These are phyloP conservation scores for Clarias fuscus DNA, from an alignment of 2,797 vertebrate species.

Conservation along the genomic window DNA sequence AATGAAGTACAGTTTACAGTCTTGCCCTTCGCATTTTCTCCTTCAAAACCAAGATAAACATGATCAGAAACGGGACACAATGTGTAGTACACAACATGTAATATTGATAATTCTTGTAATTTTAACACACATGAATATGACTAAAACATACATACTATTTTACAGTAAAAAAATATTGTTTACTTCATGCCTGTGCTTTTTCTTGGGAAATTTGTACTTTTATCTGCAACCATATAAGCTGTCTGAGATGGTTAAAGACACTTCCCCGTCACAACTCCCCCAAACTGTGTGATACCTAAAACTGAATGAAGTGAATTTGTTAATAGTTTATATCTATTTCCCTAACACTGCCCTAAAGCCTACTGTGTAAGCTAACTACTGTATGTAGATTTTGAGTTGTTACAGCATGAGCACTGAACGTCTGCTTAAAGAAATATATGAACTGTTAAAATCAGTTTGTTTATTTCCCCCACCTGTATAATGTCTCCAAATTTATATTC, in stretches of 20 bases:
- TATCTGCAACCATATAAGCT: slow-evolving; percentile 65
- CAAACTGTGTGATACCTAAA: not conserved
- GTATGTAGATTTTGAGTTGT: not conserved
- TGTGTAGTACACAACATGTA: slow-evolving; percentile 10
- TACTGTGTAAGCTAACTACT: not conserved
- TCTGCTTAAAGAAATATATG: not conserved
- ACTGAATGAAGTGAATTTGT: not conserved
- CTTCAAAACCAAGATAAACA: slow-evolving; percentile 35
- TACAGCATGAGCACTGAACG: not conserved
- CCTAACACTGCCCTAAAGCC: not conserved
- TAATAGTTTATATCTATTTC: not conserved
- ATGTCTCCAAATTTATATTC: not conserved
- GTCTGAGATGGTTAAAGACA: slow-evolving; percentile 55
- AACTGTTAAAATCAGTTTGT: not conserved
- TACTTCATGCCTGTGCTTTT: slow-evolving; percentile 76
- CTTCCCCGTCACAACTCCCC: not conserved
- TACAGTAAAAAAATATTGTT: slow-evolving; percentile 78
- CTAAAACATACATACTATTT: slow-evolving; percentile 31
- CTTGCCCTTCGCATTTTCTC: not conserved
- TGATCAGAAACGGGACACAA: slow-evolving; percentile 34
- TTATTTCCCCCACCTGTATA: not conserved
- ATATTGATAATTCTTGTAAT: slow-evolving; percentile 64
- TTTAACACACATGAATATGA: slow-evolving; percentile 66
- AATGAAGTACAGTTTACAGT: slow-evolving; percentile 14
- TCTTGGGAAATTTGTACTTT: slow-evolving; percentile 64